phyloP scores from a whole-genome alignment of 2,888 invertebrate genomes.

The Drosophila paramelanica region DNA sequence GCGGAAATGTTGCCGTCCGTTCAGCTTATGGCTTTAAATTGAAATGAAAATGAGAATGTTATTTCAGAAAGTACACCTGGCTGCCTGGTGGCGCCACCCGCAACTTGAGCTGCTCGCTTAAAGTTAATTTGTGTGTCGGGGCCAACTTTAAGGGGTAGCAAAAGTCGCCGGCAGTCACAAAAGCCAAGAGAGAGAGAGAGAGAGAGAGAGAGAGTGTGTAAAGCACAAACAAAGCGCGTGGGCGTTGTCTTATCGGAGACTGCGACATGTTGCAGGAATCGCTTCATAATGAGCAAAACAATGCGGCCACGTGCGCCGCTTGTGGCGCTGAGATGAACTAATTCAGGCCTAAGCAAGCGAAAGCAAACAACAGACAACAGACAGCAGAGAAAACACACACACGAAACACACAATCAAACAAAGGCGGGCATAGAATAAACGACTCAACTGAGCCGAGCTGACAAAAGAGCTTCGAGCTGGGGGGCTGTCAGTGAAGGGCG shows the following conservation, averaged over 20 bases:
- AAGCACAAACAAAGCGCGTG: conserved; percentile 9
- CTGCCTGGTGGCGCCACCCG: not conserved
- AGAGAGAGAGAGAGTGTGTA: not conserved
- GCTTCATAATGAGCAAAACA: conserved; percentile 60
- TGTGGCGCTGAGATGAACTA: conserved; percentile 29
- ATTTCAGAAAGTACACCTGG: conserved; percentile 68
- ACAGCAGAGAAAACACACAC: conserved; percentile 18
- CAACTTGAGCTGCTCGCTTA: conserved; percentile 37
- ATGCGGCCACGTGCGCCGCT: conserved; percentile 55
- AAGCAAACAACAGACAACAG: conserved; percentile 21
- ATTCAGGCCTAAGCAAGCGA: conserved; percentile 43
- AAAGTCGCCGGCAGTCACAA: conserved; percentile 27
- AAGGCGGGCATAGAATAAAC: conserved; percentile 7
- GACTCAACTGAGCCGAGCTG: conserved; percentile 38
- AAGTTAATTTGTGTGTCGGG: conserved; percentile 57
- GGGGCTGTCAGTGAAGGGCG: not conserved
- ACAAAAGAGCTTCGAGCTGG: conserved; percentile 48
- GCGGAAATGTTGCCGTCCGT: conserved; percentile 4
- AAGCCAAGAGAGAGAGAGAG: not conserved
- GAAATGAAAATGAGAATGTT: conserved; percentile 57
- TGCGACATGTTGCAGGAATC: conserved; percentile 62
- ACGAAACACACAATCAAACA: conserved; percentile 12
- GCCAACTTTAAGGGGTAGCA: conserved; percentile 57
- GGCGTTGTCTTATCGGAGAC: conserved; percentile 33
- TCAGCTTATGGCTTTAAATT: conserved; percentile 45